A percentile compares a stretch with the other conserved stretches of the same genome.
Conservation (phyloP, 2,797 vertebrate species). For the Sebastes elongatus region DNA sequence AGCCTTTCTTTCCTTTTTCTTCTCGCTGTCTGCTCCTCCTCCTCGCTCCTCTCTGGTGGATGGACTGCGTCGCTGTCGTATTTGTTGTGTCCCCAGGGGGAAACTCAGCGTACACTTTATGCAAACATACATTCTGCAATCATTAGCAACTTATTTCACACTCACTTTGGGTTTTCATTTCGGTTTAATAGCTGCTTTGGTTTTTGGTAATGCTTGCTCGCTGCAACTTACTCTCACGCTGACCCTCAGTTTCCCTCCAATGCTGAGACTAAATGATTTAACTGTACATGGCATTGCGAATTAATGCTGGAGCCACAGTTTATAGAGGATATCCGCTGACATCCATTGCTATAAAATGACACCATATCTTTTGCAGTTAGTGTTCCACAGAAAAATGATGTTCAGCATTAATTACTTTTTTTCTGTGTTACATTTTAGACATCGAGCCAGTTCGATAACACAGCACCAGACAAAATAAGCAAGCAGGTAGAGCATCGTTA, state of each 20-base stretch:
- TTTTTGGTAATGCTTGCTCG: slow-evolving; percentile 23
- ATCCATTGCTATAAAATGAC: slow-evolving; percentile 16
- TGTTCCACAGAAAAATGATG: neutral
- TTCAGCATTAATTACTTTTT: neutral
- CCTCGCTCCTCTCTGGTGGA: slow-evolving; percentile 27
- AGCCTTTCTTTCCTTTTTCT: slow-evolving; percentile 2
- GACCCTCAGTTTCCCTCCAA: slow-evolving; percentile 20
- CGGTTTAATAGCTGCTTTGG: slow-evolving; percentile 45
- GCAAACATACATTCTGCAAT: slow-evolving; percentile 69
- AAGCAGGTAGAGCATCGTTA: neutral
- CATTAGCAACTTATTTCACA: slow-evolving; percentile 72
- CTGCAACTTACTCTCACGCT: slow-evolving; percentile 11
- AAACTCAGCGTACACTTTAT: slow-evolving; percentile 40
- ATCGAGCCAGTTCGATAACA: neutral
- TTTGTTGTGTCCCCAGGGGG: slow-evolving; percentile 55
- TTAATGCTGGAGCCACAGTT: slow-evolving; percentile 30
- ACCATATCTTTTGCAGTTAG: neutral
- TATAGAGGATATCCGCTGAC: neutral
- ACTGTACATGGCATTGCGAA: slow-evolving; percentile 23
- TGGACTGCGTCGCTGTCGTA: slow-evolving; percentile 28
- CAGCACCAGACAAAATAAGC: neutral
- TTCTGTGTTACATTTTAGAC: neutral
- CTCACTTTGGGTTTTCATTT: slow-evolving; percentile 55
- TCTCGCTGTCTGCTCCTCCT: slow-evolving; percentile 2
- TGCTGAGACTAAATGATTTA: slow-evolving; percentile 48